Conservation (phyloP, 2,113 vertebrate species). For the Alces alces region DNA sequence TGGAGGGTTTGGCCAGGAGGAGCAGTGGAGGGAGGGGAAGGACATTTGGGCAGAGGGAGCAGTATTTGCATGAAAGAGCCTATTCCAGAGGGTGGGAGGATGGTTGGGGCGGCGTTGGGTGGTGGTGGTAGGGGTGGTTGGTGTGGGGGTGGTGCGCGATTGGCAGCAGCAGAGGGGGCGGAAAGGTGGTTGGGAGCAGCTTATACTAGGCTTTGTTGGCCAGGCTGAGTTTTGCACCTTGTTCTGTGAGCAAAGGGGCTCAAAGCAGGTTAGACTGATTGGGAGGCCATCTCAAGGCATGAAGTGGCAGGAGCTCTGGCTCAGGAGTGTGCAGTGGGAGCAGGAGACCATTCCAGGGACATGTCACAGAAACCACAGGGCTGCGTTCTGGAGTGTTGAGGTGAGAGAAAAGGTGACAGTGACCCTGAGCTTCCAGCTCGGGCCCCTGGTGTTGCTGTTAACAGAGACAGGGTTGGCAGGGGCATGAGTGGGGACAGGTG, state of each 20-base stretch:
- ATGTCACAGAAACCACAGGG: background rate
- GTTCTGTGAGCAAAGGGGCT: background rate
- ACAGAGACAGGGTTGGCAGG: background rate
- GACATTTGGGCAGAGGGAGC: background rate
- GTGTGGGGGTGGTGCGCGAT: fast-evolving
- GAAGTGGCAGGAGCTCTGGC: background rate
- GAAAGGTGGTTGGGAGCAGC: background rate
- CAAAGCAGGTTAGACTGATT: background rate
- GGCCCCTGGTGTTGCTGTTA: background rate
- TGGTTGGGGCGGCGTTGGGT: fast-evolving
- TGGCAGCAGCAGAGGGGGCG: background rate
- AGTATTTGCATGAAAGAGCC: background rate
- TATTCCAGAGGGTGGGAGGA: background rate
- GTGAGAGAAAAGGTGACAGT: background rate
- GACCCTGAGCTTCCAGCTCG: background rate
- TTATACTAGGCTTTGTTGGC: background rate
- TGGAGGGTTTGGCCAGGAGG: background rate
- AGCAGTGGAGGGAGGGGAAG: background rate
- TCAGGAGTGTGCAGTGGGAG: background rate
- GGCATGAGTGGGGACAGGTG: background rate
- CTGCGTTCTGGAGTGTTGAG: background rate
- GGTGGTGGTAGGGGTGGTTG: background rate
- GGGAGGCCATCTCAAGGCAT: background rate
- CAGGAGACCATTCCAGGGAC: background rate
- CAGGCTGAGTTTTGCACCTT: background rate